These are phyloP conservation scores for Orientallactaga sibirica DNA, from an alignment of 2,797 vertebrate genomes.

Conservation along the genomic window DNA sequence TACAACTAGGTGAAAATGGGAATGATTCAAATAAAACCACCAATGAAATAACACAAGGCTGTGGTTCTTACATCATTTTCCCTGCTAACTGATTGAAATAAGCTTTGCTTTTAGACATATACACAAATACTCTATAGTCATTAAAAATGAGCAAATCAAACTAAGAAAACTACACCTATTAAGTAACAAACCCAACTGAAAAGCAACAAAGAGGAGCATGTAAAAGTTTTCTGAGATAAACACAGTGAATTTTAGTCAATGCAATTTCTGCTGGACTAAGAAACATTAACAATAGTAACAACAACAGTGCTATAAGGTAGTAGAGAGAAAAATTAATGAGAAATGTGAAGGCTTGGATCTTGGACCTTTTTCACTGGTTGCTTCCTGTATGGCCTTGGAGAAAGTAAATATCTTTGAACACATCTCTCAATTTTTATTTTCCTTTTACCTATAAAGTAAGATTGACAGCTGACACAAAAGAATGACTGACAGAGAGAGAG, in stretches of 20 bases:
- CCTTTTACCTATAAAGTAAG: not conserved
- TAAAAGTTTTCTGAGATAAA: constrained; percentile 33
- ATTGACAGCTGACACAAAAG: not conserved
- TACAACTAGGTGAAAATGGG: not conserved
- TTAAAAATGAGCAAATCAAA: constrained; percentile 50
- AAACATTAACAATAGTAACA: constrained; percentile 55
- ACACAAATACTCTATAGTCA: not conserved
- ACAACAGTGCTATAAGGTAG: not conserved
- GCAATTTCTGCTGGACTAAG: constrained; percentile 37
- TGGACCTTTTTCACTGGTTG: constrained; percentile 33
- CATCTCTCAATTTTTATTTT: constrained; percentile 43
- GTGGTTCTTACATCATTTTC: not conserved
- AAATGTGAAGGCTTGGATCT: constrained; percentile 21
- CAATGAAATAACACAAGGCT: constrained; percentile 4
- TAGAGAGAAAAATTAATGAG: constrained; percentile 33
- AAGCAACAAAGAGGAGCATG: constrained; percentile 16
- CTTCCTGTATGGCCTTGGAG: not conserved
- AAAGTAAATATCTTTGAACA: constrained; percentile 24
- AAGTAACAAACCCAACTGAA: not conserved
- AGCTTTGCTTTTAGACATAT: constrained; percentile 15
- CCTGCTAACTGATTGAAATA: constrained; percentile 11
- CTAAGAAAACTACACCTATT: not conserved
- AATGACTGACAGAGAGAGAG: too few species aligned
- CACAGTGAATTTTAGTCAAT: constrained; percentile 28
- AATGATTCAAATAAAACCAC: not conserved